Evolutionary conservation across 1,140 invertebrate species (phyloP), one percentile per base, ranked within the genome.

Genomic region (Drosophila kanapiae): DNA sequence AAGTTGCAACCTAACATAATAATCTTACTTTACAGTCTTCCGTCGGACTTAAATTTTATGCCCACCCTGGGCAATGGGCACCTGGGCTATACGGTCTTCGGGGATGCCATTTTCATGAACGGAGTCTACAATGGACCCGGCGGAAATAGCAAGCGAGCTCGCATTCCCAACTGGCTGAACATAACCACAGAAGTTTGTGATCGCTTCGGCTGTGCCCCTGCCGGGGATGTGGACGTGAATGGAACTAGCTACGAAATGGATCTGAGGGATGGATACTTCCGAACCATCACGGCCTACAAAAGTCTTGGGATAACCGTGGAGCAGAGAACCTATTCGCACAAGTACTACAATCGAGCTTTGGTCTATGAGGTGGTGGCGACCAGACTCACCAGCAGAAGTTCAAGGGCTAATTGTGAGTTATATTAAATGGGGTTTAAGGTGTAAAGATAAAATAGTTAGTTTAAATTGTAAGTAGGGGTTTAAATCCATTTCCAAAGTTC

Each of bases 31-130:
- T 33, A 13, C 18, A 95, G 94, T 27, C 88, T 94, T 11, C 94
- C 94, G 11, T 63, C 87, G 2, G 94, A 95, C 56, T 78, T 93
- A 1, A 93, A 92, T 35, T 94, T 95, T 71, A 94, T 95, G 94
- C 93, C 94, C 8, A 94, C 94, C 4, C 81, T 95, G 4, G 93
- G 94, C 0, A 95, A 95, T 70, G 94, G 94, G 1, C 94, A 95
- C 62, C 60, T 95, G 18, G 94, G 94, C 0, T 94, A 94, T 11
- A 94, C 94, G 23, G 80, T 95, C n/a, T 94, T 94, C 78, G 94
- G 94, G 18, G 93, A 94, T 71, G 93, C 94, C 4, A 93, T 95
- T 1, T 94, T 94, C 49, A 94, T 95, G 92, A 95, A 95, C 59
- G 94, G 94, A 0, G 75, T 95, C 0, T 95, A 95, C 74, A 95